These are phyloP conservation scores for Dasyurus viverrinus DNA, from an alignment of 2,113 vertebrate genomes.

Conservation along the genomic window DNA sequence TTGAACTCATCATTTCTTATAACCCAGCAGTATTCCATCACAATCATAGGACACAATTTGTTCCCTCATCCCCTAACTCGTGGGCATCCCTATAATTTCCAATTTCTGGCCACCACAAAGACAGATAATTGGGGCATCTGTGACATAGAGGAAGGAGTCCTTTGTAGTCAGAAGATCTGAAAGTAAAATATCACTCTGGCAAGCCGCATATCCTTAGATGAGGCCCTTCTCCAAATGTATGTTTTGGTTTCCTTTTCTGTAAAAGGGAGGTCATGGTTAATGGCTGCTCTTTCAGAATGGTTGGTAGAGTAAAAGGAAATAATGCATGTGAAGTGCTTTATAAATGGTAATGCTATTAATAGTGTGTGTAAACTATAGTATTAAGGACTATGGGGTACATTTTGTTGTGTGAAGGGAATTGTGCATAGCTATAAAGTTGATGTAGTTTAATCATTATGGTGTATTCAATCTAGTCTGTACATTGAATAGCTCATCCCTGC, in stretches of 20 bases:
- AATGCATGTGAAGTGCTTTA: neutral
- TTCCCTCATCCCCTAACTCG: neutral
- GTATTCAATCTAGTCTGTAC: neutral
- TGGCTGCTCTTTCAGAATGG: neutral
- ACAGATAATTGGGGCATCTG: neutral
- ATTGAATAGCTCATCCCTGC: neutral
- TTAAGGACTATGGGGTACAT: conserved; percentile 9
- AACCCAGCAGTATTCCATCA: neutral
- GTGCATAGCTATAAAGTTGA: neutral
- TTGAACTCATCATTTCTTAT: neutral
- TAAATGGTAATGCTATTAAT: neutral
- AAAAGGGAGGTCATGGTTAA: neutral
- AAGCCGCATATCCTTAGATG: neutral
- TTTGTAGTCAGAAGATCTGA: neutral
- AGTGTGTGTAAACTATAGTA: conserved; percentile 25
- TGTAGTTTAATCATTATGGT: neutral
- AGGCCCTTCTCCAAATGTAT: neutral
- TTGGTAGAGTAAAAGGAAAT: neutral
- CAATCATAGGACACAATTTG: neutral
- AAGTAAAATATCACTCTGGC: neutral
- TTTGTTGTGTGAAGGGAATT: conserved; percentile 15
- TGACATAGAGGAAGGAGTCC: neutral
- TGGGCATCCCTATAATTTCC: neutral
- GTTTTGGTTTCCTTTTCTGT: neutral
- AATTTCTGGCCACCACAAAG: neutral